Conservation (phyloP, 2,113 vertebrate genomes). For the Ptilorrhoa leucosticta region DNA sequence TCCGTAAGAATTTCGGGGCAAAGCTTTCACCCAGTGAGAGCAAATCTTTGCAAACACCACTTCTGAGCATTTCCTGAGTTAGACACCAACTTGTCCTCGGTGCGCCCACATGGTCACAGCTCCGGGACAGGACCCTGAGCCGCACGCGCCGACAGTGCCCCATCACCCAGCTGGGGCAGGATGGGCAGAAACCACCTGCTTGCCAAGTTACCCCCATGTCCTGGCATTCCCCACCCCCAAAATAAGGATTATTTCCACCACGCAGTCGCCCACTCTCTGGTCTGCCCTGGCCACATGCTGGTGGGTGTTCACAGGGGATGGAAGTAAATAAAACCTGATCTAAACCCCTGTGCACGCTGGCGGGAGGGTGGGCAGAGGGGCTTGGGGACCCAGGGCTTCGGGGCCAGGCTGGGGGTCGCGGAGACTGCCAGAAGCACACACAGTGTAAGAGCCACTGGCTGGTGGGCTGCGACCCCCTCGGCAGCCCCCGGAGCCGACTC, state of each 20-base stretch:
- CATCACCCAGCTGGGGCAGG: accelerated
- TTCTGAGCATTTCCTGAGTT: not conserved
- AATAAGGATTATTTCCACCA: not conserved
- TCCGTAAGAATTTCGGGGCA: not conserved
- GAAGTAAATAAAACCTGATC: not conserved
- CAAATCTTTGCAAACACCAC: not conserved
- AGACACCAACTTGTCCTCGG: accelerated
- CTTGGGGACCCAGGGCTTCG: accelerated
- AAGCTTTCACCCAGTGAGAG: not conserved
- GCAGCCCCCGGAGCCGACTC: not conserved
- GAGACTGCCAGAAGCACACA: not conserved
- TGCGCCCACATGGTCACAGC: accelerated
- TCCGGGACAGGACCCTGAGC: accelerated
- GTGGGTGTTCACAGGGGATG: accelerated
- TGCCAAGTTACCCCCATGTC: accelerated
- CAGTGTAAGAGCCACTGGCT: accelerated
- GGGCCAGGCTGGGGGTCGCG: no score
- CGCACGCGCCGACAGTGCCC: accelerated
- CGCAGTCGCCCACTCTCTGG: accelerated
- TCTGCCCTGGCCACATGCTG: accelerated
- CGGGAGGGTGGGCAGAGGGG: no score
- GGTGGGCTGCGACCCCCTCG: not conserved
- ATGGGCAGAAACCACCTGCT: accelerated
- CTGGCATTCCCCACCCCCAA: not conserved
- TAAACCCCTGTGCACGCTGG: accelerated